Base-by-base conservation (phyloP, 2,888 invertebrate species). In the Hydriomena furcata region DNA sequence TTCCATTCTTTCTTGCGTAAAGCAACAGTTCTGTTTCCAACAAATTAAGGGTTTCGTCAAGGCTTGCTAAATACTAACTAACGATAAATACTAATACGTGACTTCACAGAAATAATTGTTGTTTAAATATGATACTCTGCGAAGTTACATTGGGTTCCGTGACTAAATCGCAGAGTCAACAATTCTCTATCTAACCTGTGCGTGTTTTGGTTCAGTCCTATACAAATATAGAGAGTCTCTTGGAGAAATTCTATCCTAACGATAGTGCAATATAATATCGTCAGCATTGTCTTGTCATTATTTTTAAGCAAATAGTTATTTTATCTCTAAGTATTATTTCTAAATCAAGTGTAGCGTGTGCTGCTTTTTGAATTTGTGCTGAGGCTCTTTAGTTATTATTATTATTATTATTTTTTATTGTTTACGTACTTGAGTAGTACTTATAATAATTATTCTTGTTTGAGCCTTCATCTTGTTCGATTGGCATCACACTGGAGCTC, bases 131-230 rank as follows among this genome's bases (percentile, higher is more conserved):
- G 52, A 60, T 57, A 46, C 46, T 38, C 34, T 47, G 60, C 58
- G 55, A 45, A 56, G 55, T 61, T 63, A 48, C 55, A 51, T 42
- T 31, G 46, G 46, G 55, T 52, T 61, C 53, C 60, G 63, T 64
- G 63, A 58, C 63, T 37, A 48, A 58, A 61, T 23, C 32, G 40
- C 46, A 43, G 37, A 59, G 49, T 61, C 65, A 69, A 66, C 65
- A 68, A 43, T 51, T 38, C 53, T 61, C 52, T 61, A 43, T 58
- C 53, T 58, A 47, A 61, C 57, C 58, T 61, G 59, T 58, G 65
- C 64, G 62, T 58, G 60, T 61, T 62, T 64, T 57, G 36, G 35
- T 24, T 20, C 8, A 45, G 43, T 62, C 71, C 69, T 69, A 66
- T 71, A 52, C 50, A 71, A 73, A 71, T 52, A 69, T 13, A 21